A percentile compares a stretch with the other conserved stretches of the same genome.
Evolutionary conservation across 1,140 invertebrate genomes (phyloP).

Genomic region (Drosophila bipectinata): DNA sequence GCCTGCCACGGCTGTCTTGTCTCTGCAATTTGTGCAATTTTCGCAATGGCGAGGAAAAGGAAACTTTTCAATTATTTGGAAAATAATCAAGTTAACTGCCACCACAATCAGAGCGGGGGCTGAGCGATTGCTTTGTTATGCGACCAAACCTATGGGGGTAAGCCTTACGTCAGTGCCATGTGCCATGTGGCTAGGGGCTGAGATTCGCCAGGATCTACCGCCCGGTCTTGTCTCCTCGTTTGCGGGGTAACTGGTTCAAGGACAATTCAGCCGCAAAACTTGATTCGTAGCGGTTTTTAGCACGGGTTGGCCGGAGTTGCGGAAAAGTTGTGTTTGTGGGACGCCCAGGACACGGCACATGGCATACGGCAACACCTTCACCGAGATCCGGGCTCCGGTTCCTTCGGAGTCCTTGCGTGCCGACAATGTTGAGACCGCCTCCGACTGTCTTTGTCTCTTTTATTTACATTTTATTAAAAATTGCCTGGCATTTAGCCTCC

Average conservation of each 20-base stretch:
- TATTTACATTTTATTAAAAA: slow-evolving; percentile 72
- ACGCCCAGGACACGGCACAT: slow-evolving; percentile 46
- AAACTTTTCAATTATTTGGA: slow-evolving; percentile 80
- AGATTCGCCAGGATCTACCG: not conserved
- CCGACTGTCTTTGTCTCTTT: slow-evolving; percentile 34
- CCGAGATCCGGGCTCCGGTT: slow-evolving; percentile 28
- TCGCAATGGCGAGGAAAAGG: slow-evolving; percentile 48
- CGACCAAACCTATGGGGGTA: not conserved
- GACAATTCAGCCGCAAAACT: slow-evolving; percentile 68
- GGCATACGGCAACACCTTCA: slow-evolving; percentile 61
- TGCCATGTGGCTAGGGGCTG: slow-evolving; percentile 20
- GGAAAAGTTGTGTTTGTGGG: slow-evolving; percentile 32
- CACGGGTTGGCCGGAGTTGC: slow-evolving; percentile 47
- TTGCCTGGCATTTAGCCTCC: slow-evolving; percentile 40
- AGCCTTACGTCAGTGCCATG: slow-evolving; percentile 27
- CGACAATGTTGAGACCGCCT: slow-evolving; percentile 46
- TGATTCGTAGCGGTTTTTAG: slow-evolving; percentile 62
- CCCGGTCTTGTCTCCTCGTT: slow-evolving; percentile 13
- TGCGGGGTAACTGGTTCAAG: slow-evolving; percentile 68
- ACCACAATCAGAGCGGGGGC: slow-evolving; percentile 44
- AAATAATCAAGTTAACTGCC: slow-evolving; percentile 80
- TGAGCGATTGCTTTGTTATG: slow-evolving; percentile 24
- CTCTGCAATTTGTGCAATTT: slow-evolving; percentile 65
- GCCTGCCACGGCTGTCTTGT: slow-evolving; percentile 37
- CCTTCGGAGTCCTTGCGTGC: slow-evolving; percentile 62